Percentiles rank a stretch among this genome's conserved stretches.
Conservation (phyloP, 2,797 vertebrate species). For the Botia kubotai region DNA sequence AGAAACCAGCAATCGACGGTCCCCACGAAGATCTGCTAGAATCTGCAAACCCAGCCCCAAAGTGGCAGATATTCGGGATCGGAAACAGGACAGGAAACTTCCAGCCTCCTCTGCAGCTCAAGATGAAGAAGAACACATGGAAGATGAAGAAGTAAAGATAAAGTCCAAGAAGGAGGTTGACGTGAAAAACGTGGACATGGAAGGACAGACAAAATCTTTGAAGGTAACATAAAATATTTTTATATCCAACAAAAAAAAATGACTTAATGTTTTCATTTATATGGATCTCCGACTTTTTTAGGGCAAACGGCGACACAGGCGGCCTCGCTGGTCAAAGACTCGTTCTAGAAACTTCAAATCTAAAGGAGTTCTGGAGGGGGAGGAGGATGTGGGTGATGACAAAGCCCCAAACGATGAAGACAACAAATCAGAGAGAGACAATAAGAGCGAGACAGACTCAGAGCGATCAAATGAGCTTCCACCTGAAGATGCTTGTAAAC, state of each 20-base stretch:
- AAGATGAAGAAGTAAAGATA: slow-evolving; percentile 71
- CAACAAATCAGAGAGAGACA: slow-evolving; percentile 74
- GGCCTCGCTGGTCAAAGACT: slow-evolving; percentile 87
- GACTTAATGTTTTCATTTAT: background rate
- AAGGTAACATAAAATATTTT: slow-evolving; percentile 77
- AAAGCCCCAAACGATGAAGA: slow-evolving; percentile 72
- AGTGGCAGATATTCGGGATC: slow-evolving; percentile 83
- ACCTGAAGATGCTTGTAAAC: slow-evolving; percentile 93
- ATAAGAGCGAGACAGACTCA: slow-evolving; percentile 74
- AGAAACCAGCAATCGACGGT: slow-evolving; percentile 71
- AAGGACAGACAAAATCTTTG: slow-evolving; percentile 77
- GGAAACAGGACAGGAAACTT: slow-evolving; percentile 82
- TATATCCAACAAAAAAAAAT: background rate
- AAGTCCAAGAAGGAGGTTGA: slow-evolving; percentile 70
- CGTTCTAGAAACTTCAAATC: slow-evolving; percentile 84
- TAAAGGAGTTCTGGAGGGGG: slow-evolving; percentile 84
- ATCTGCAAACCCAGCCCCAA: slow-evolving; percentile 93
- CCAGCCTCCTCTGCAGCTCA: slow-evolving; percentile 69
- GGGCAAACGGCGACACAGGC: slow-evolving; percentile 79
- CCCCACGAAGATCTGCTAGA: slow-evolving; percentile 88
- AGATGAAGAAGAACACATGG: slow-evolving; percentile 72
- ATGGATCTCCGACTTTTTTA: slow-evolving; percentile 47
- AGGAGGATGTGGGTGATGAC: slow-evolving; percentile 74
- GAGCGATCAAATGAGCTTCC: slow-evolving; percentile 80
- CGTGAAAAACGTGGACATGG: slow-evolving; percentile 77